Evolutionary conservation across 2,888 invertebrate species (phyloP).

Genomic region (Melangyna quadrimaculata): DNA sequence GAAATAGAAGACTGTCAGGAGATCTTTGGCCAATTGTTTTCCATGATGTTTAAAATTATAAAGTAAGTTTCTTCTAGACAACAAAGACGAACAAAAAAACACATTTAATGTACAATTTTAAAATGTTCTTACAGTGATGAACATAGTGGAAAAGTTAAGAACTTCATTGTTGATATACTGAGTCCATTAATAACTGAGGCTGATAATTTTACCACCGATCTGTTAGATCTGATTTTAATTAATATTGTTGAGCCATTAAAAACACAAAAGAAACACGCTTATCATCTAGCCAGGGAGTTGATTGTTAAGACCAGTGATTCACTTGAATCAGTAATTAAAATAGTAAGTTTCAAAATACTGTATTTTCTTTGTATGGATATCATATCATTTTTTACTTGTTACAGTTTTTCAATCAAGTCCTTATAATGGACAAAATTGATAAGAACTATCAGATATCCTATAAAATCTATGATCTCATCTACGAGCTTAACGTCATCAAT

Average conservation of each 20-base stretch:
- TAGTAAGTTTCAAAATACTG: constrained; percentile 82
- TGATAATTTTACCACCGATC: constrained; percentile 95
- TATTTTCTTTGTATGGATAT: background rate
- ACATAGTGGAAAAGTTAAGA: constrained; percentile 97
- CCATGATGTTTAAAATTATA: constrained; percentile 96
- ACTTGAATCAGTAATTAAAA: constrained; percentile 96
- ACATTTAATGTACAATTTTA: background rate
- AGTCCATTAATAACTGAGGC: constrained; percentile 97
- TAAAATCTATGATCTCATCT: constrained; percentile 97
- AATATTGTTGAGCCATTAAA: constrained; percentile 97
- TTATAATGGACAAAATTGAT: constrained; percentile 95
- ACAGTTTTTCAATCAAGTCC: constrained; percentile 97
- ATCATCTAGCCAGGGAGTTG: constrained; percentile 94
- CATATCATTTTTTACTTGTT: constrained; percentile 73
- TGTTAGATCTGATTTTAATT: constrained; percentile 95
- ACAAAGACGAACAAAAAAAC: background rate
- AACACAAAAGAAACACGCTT: constrained; percentile 93
- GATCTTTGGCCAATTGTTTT: constrained; percentile 96
- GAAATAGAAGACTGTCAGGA: constrained; percentile 98
- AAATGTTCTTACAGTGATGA: constrained; percentile 87
- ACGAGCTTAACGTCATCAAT: constrained; percentile 96
- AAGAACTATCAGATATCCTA: constrained; percentile 88
- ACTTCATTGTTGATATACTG: constrained; percentile 97
- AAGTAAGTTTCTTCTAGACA: constrained; percentile 86
- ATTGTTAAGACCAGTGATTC: constrained; percentile 95